phyloP scores from a whole-genome alignment of 2,797 vertebrate species.

The Eulemur rubriventer region DNA sequence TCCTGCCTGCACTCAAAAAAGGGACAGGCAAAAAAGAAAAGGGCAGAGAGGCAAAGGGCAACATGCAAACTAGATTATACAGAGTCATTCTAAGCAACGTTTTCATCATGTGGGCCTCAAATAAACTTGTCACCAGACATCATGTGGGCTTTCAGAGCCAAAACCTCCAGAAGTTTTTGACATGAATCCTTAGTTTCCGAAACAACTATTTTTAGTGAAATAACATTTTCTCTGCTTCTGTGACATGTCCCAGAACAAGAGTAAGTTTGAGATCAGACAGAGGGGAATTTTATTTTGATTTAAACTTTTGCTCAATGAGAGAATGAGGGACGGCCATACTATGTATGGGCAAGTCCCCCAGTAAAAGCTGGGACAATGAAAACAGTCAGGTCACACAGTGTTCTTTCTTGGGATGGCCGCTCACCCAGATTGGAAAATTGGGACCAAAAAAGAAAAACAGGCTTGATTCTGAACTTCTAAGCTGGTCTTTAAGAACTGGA shows the following conservation, averaged over 20 bases:
- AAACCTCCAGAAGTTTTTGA: conserved; percentile 39
- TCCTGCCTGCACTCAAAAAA: background rate
- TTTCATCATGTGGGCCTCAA: conserved; percentile 35
- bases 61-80: background rate
- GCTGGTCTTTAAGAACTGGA: background rate
- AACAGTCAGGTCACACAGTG: background rate
- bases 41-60: background rate
- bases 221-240: conserved; percentile 43
- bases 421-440: background rate
- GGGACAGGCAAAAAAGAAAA: background rate
- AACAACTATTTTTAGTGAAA: conserved; percentile 63
- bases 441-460: background rate
- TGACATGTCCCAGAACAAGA: conserved; percentile 64
- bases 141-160: background rate
- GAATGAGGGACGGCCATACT: background rate
- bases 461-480: background rate
- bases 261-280: conserved; percentile 54
- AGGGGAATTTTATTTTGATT: conserved; percentile 54
- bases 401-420: background rate
- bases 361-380: background rate
- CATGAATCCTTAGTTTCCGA: conserved; percentile 47
- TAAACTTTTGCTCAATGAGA: conserved; percentile 7
- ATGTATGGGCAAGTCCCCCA: background rate
- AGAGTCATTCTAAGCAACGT: background rate
- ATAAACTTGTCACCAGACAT: conserved; percentile 60